A percentile compares a stretch with the other conserved stretches of the same genome.
These are phyloP conservation scores for Neomorphus geoffroyi DNA, from an alignment of 2,797 vertebrate species.

Conservation along the genomic window DNA sequence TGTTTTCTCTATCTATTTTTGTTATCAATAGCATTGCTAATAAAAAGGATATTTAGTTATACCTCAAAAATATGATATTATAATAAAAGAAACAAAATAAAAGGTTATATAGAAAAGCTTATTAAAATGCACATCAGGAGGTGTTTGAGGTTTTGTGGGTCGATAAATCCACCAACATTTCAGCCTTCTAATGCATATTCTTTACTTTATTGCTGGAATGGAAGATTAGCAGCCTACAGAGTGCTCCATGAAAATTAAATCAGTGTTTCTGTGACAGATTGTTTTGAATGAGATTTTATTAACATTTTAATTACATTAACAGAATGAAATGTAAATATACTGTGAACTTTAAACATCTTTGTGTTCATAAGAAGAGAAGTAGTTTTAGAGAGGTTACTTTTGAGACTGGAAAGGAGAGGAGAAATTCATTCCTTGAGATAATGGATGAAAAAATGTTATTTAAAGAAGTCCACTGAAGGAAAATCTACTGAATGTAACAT, in stretches of 20 bases:
- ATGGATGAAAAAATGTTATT: not conserved
- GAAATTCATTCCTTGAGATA: not conserved
- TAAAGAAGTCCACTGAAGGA: not conserved
- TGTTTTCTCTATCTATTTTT: not conserved
- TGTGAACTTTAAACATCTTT: not conserved
- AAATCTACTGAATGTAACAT: not conserved
- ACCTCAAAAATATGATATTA: not conserved
- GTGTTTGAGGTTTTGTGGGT: not conserved
- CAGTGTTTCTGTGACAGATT: constrained; percentile 23
- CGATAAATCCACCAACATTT: constrained; percentile 17
- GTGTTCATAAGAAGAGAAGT: not conserved
- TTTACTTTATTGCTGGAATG: constrained; percentile 16
- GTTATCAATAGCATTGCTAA: not conserved
- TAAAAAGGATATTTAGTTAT: not conserved
- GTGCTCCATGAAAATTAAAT: constrained; percentile 28
- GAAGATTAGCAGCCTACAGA: not conserved
- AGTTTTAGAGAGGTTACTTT: not conserved
- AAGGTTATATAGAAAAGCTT: not conserved
- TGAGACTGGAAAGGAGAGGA: not conserved
- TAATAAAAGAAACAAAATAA: not conserved
- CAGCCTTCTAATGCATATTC: not conserved
- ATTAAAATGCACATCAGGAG: not conserved
- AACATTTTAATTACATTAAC: constrained; percentile 53
- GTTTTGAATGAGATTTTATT: constrained; percentile 48
- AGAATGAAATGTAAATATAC: constrained; percentile 16